phyloP scores from a whole-genome alignment of 2,113 vertebrate species.

The Loxodonta africana region DNA sequence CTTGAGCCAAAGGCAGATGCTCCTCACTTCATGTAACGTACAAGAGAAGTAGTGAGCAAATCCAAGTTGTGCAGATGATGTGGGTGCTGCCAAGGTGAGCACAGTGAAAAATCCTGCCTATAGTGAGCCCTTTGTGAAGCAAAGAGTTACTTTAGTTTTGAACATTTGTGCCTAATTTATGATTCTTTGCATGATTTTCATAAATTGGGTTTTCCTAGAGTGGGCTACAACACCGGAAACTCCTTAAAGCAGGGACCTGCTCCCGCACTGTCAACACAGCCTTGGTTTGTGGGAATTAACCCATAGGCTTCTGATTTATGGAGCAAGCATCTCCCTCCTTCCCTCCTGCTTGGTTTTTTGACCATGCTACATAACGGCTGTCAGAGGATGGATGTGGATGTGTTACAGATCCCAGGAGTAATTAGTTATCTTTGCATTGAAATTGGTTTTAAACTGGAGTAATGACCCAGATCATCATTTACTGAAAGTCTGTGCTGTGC shows the following conservation, averaged over 20 bases:
- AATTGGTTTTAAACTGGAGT: constrained; percentile 39
- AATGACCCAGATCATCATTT: background rate
- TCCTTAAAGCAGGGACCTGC: background rate
- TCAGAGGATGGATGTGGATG: background rate
- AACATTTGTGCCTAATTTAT: background rate
- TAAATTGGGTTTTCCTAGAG: background rate
- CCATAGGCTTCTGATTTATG: background rate
- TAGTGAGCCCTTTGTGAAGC: background rate
- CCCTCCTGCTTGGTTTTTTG: background rate
- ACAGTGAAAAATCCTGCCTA: background rate
- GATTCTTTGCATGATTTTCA: background rate
- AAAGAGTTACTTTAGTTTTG: constrained; percentile 11
- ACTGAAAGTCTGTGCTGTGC: background rate
- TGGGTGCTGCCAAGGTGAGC: background rate
- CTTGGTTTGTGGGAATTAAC: background rate
- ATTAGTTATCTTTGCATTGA: background rate
- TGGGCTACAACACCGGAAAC: background rate
- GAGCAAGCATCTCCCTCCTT: background rate
- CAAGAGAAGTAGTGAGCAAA: background rate
- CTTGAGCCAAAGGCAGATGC: background rate
- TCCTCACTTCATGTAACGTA: background rate
- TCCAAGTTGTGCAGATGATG: background rate
- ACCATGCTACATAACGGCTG: background rate
- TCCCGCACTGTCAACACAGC: background rate
- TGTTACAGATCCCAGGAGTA: background rate